Evolutionary conservation across 2,797 vertebrate species (phyloP).

Genomic region (Xenops minutus): DNA sequence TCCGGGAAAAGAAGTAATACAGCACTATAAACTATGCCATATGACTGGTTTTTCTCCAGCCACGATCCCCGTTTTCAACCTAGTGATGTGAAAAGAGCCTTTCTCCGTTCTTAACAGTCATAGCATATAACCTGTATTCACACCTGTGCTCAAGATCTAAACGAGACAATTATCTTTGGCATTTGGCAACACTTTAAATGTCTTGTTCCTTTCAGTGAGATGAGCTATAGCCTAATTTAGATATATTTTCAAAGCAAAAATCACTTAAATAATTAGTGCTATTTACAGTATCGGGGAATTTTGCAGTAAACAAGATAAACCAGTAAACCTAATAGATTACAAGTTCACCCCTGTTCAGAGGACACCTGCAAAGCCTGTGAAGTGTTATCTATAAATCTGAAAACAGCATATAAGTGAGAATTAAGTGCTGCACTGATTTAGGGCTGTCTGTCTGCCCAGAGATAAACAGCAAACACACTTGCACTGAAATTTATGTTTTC

Average conservation of each 20-base stretch:
- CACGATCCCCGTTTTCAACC: background rate
- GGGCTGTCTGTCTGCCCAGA: background rate
- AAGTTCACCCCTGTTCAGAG: background rate
- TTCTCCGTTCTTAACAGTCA: background rate
- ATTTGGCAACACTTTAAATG: background rate
- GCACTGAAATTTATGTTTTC: background rate
- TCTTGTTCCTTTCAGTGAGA: background rate
- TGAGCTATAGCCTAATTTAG: background rate
- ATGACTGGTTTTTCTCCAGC: background rate
- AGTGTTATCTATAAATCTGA: background rate
- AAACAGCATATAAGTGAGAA: background rate
- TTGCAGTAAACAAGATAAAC: background rate
- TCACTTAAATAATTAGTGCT: background rate
- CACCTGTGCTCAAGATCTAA: background rate
- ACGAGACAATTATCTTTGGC: fast-evolving
- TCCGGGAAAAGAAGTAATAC: background rate
- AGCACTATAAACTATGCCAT: background rate
- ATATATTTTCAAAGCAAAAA: background rate
- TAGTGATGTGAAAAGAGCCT: background rate
- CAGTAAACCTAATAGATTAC: fast-evolving
- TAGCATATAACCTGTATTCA: background rate
- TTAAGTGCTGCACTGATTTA: background rate
- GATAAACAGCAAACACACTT: background rate
- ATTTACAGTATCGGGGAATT: background rate
- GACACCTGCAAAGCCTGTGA: background rate